Evolutionary conservation across 2,113 vertebrate species (phyloP), one percentile per base, ranked within the genome.

Genomic region (Trogon melanurus): DNA sequence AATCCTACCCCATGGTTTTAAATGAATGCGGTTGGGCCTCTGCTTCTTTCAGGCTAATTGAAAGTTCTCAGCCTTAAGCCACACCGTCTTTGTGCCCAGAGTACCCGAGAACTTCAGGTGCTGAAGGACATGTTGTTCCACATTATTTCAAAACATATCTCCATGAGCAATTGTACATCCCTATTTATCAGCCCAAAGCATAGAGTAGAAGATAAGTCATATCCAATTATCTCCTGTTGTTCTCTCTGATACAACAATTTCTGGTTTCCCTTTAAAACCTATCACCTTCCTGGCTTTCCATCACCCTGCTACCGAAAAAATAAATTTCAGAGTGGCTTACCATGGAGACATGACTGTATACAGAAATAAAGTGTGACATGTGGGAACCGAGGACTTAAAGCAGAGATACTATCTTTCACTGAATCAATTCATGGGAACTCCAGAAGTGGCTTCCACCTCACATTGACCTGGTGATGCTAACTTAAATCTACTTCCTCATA

Each of bases 61-160:
- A n/a, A 94, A 57, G 90, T 85, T 88, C 60, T 80, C 34, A 91
- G 22, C 26, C 48, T 26, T 79, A 74, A 66, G 48, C 8, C 32
- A 67, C 2, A 11, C 1, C 54, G 38, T 74, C 56, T 61, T 83
- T 56, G 14, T 66, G 44, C 32, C 13, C 29, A 70, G 47, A 88
- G 19, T 22, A 16, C 13, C 26, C 0, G 0, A 85, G 60, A 89
- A 27, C 30, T 56, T 54, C 45, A 69, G 16, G 4, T 60, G 6
- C 67, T 51, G 41, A 50, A 85, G 85, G 32, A 91, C 34, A 88
- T 7, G 7, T 21, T 44, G 22, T 20, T 92, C 26, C 29, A 50
- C 41, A 22, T 47, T 70, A 60, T 18, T 71, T 73, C 32, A 57
- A 89, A 84, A 53, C 3, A 4, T 25, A 66, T 23, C 67, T 85